These are phyloP conservation scores for Ciona savignyi DNA, from an alignment of 23 tunicate genomes.

Conservation along the genomic window DNA sequence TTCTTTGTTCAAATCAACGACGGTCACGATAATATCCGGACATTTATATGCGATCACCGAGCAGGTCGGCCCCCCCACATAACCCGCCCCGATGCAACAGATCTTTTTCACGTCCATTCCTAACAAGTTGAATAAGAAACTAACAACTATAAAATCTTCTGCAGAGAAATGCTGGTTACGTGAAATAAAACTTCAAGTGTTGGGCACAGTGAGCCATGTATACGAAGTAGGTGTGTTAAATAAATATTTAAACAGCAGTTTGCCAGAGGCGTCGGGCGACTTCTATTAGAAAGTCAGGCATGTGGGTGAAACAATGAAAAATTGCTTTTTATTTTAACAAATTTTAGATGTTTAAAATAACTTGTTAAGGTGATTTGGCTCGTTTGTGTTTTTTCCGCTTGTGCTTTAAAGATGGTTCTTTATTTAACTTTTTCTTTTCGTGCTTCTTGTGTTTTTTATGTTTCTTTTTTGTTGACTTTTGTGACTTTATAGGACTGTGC, in stretches of 20 bases:
- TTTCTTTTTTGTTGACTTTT: neutral
- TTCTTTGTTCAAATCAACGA: constrained; percentile 80
- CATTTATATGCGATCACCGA: too few relatives aligned
- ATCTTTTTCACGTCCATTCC: too few relatives aligned
- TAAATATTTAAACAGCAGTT: neutral
- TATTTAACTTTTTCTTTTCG: neutral
- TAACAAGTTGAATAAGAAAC: too few relatives aligned
- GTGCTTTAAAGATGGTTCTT: neutral
- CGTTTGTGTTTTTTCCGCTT: neutral
- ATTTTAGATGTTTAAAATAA: too few relatives aligned
- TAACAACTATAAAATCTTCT: too few relatives aligned
- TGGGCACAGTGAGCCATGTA: neutral
- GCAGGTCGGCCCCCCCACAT: too few relatives aligned
- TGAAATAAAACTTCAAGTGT: neutral
- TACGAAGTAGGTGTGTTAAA: neutral
- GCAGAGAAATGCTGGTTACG: neutral
- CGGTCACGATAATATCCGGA: constrained; percentile 77
- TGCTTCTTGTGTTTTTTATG: neutral
- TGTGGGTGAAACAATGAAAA: too few relatives aligned
- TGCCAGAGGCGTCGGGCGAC: too few relatives aligned
- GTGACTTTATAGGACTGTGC: neutral
- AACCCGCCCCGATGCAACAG: too few relatives aligned
- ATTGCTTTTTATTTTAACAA: too few relatives aligned
- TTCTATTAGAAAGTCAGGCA: too few relatives aligned
- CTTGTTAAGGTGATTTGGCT: neutral